Percentiles rank a stretch among this genome's conserved stretches.
Conservation (phyloP, 2,113 vertebrate species). For the Syrrhaptes paradoxus region DNA sequence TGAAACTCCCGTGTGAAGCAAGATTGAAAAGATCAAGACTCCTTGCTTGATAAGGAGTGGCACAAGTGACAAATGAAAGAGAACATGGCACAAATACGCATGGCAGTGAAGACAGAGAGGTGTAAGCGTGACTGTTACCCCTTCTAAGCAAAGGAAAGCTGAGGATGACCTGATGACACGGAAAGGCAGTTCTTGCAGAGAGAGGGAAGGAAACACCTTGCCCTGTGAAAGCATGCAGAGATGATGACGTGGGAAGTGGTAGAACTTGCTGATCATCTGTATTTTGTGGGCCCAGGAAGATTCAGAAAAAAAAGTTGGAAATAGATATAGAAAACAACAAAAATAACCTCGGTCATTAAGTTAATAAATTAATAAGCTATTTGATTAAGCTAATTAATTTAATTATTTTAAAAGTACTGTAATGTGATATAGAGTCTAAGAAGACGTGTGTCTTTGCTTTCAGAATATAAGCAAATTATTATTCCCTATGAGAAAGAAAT, state of each 20-base stretch:
- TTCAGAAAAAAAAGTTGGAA: background rate
- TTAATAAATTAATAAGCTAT: background rate
- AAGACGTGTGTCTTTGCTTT: accelerated
- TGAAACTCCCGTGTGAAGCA: background rate
- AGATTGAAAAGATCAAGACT: background rate
- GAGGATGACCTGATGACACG: background rate
- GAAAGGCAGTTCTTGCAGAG: background rate
- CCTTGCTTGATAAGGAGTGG: background rate
- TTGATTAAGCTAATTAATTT: background rate
- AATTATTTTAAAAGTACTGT: background rate
- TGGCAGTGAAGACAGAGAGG: background rate
- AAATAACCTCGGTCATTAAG: background rate
- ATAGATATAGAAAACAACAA: background rate
- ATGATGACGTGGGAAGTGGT: background rate
- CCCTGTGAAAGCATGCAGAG: background rate
- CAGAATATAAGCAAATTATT: background rate
- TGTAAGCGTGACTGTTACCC: accelerated
- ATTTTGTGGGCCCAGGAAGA: background rate
- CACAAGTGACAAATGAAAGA: background rate
- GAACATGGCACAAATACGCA: background rate
- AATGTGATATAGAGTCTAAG: background rate
- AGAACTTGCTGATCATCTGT: background rate
- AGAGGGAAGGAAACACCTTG: background rate
- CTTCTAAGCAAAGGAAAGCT: background rate
- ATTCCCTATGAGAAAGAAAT: background rate